phyloP scores from a whole-genome alignment of 2,797 vertebrate genomes.

The Crax fasciolata region DNA sequence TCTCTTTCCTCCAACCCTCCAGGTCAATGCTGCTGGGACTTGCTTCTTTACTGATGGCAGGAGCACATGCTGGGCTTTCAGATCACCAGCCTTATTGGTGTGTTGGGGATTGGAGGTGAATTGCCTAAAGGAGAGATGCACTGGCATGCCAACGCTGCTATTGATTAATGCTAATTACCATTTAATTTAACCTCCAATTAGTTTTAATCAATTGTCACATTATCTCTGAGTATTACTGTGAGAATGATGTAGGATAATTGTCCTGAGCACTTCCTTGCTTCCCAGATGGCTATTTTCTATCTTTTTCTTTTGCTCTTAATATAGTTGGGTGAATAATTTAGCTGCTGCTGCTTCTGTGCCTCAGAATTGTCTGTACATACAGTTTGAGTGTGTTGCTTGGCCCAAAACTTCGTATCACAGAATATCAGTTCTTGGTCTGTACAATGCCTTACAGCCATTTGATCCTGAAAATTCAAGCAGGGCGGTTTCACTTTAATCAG shows the following conservation, averaged over 20 bases:
- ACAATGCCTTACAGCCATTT: neutral
- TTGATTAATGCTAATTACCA: conserved; percentile 80
- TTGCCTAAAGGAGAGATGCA: conserved; percentile 64
- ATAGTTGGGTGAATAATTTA: conserved; percentile 53
- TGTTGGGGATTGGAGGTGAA: conserved; percentile 68
- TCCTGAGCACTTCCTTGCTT: conserved; percentile 55
- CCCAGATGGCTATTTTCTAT: conserved; percentile 52
- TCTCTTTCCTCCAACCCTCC: conserved; percentile 16
- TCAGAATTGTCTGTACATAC: conserved; percentile 3
- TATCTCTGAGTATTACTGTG: neutral
- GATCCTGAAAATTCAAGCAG: conserved; percentile 25
- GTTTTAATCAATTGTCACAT: conserved; percentile 78
- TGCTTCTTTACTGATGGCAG: conserved; percentile 51
- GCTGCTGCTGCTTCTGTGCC: neutral
- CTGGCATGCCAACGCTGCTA: conserved; percentile 60
- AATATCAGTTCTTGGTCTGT: neutral
- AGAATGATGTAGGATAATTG: conserved; percentile 52
- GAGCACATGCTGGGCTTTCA: conserved; percentile 37
- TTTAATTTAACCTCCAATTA: conserved; percentile 81
- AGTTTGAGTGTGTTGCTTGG: conserved; percentile 1
- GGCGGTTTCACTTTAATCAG: conserved; percentile 43
- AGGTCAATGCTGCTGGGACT: conserved; percentile 59
- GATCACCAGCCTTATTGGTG: conserved; percentile 70
- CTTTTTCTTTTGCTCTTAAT: conserved; percentile 49
- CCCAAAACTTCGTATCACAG: conserved; percentile 41